Evolutionary conservation across 2,888 invertebrate species (phyloP).

Genomic region (Drosophila kokeensis): DNA sequence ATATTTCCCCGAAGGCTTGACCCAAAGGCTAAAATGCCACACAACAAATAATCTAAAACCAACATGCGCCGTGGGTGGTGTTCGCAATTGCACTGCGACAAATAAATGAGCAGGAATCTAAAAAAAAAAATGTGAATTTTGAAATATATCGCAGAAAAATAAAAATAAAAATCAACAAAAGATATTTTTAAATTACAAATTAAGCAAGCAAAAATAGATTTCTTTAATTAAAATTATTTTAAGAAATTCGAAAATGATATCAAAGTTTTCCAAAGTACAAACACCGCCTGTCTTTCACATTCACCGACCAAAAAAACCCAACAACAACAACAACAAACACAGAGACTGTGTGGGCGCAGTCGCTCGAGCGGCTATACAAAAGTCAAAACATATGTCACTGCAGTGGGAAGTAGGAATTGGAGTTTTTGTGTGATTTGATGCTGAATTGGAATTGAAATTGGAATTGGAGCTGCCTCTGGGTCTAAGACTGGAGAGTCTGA

Average conservation of each 20-base stretch:
- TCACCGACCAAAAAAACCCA: slow-evolving; percentile 2
- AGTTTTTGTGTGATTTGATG: slow-evolving; percentile 8
- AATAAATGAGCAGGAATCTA: background rate
- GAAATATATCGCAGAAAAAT: background rate
- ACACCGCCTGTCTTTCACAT: slow-evolving; percentile 43
- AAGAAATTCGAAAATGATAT: background rate
- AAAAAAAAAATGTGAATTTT: background rate
- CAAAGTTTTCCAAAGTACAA: background rate
- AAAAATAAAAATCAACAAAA: background rate
- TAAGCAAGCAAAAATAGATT: background rate
- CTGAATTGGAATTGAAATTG: background rate
- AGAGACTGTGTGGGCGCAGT: slow-evolving; percentile 64
- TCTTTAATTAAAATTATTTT: background rate
- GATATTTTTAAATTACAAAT: too few species aligned
- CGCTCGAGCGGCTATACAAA: slow-evolving; percentile 32
- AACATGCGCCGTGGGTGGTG: slow-evolving; percentile 70
- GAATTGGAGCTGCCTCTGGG: slow-evolving; percentile 17
- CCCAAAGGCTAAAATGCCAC: slow-evolving; percentile 42
- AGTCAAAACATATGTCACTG: slow-evolving; percentile 68
- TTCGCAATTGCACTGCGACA: slow-evolving; percentile 23
- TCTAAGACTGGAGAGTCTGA: slow-evolving; percentile 2
- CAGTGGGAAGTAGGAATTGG: slow-evolving; percentile 43
- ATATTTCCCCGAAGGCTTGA: slow-evolving; percentile 44
- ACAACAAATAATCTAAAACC: slow-evolving; percentile 15
- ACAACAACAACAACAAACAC: background rate